Evolutionary conservation across 2,797 vertebrate genomes (phyloP).

Genomic region (Leptatherina wallacei): DNA sequence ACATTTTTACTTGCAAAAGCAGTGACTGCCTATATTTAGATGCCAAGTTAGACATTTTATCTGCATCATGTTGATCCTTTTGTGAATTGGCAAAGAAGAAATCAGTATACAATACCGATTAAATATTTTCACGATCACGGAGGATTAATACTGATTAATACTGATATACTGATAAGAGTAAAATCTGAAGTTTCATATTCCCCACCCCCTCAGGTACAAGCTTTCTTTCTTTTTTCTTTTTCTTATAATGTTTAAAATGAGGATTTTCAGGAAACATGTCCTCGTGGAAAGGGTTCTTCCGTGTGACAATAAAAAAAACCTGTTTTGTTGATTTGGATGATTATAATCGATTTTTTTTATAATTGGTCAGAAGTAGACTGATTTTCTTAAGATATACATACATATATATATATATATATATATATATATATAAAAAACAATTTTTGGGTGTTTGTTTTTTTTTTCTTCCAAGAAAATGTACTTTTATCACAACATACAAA

Average conservation of each 20-base stretch:
- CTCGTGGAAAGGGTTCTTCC: not conserved
- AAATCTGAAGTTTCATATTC: no score
- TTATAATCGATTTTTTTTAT: not conserved
- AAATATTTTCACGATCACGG: not conserved
- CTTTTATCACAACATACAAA: no score
- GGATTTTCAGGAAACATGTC: not conserved
- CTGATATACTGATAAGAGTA: no score
- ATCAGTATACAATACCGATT: not conserved
- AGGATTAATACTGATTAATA: no score
- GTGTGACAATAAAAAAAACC: not conserved
- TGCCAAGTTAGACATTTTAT: not conserved
- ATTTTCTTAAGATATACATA: not conserved
- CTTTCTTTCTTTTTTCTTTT: no score
- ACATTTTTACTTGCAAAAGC: not conserved
- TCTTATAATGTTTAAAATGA: not conserved
- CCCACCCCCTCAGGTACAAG: no score
- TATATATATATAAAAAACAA: no score
- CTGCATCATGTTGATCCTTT: not conserved
- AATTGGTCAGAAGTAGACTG: no score
- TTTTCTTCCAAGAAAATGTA: not conserved
- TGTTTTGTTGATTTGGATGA: not conserved
- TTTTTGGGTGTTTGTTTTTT: no score
- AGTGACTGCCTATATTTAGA: constrained; percentile 1
- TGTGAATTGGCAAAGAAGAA: constrained; percentile 13
- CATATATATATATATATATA: no score